phyloP scores from a whole-genome alignment of 2,797 vertebrate species.

The Poliocrania exsul region DNA sequence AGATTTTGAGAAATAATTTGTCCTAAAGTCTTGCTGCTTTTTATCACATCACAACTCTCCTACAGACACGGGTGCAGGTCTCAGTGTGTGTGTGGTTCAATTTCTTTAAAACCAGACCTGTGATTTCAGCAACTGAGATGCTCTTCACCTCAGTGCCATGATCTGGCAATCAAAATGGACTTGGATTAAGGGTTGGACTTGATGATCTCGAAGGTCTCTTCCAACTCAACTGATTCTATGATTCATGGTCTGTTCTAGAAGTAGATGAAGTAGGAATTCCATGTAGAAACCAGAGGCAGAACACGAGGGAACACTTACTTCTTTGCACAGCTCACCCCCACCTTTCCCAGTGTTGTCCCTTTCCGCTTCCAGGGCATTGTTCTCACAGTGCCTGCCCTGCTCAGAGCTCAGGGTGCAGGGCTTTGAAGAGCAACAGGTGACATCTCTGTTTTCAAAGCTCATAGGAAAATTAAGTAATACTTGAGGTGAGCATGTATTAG shows the following conservation, averaged over 20 bases:
- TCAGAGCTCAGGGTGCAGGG: fast-evolving
- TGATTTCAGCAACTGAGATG: background rate
- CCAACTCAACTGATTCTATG: too few species aligned
- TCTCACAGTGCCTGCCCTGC: background rate
- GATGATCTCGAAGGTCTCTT: too few species aligned
- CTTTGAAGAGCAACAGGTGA: background rate
- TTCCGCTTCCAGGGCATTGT: background rate
- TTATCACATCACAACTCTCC: background rate
- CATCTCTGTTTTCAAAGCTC: background rate
- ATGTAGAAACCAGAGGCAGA: background rate
- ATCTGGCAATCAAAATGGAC: too few species aligned
- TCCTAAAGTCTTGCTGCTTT: background rate
- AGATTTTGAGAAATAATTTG: background rate
- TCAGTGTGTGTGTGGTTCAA: fast-evolving
- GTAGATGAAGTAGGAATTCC: background rate
- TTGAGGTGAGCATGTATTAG: background rate
- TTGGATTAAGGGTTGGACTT: too few species aligned
- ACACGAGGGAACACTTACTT: background rate
- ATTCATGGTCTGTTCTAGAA: background rate
- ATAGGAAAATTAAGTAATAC: background rate
- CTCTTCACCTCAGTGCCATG: background rate
- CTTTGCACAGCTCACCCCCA: background rate
- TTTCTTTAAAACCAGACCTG: background rate
- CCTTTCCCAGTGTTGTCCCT: background rate
- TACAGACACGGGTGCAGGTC: fast-evolving